Conservation (phyloP, 2,888 invertebrate genomes). For the Carterocephalus palaemon region DNA sequence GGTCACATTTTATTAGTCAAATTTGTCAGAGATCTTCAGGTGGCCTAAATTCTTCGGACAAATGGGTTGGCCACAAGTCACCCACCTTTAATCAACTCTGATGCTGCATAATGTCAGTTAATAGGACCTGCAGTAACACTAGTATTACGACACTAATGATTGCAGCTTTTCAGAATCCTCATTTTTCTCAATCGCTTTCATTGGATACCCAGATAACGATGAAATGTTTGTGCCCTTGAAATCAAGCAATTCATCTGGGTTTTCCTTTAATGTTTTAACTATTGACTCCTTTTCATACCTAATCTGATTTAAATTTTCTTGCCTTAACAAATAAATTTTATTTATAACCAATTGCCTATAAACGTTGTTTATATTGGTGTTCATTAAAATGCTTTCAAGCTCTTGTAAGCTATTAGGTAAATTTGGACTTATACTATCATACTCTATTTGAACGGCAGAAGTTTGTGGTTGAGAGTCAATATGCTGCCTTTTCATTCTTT, state of each 20-base stretch:
- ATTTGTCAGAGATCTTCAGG: no score
- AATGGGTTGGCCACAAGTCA: no score
- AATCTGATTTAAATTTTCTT: constrained; percentile 48
- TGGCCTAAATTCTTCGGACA: no score
- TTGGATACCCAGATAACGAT: constrained; percentile 52
- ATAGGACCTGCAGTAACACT: no score
- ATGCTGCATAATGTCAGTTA: no score
- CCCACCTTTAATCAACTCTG: no score
- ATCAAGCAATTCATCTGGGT: constrained; percentile 52
- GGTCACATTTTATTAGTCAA: no score
- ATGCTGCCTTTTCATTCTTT: constrained; percentile 32
- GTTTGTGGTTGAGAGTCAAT: constrained; percentile 19
- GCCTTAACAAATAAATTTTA: constrained; percentile 48
- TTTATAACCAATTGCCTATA: constrained; percentile 51
- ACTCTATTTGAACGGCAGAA: constrained; percentile 46
- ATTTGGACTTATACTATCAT: constrained; percentile 31
- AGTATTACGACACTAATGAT: no score
- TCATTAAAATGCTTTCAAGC: constrained; percentile 45
- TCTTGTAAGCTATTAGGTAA: constrained; percentile 51
- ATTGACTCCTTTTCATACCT: constrained; percentile 50
- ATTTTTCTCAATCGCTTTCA: neutral
- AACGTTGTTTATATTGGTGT: constrained; percentile 40
- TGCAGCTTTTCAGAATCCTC: neutral
- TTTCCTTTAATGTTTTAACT: constrained; percentile 49
- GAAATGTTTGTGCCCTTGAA: constrained; percentile 64